phyloP scores from a whole-genome alignment of 2,113 vertebrate genomes.

The Gymnobelideus leadbeateri region DNA sequence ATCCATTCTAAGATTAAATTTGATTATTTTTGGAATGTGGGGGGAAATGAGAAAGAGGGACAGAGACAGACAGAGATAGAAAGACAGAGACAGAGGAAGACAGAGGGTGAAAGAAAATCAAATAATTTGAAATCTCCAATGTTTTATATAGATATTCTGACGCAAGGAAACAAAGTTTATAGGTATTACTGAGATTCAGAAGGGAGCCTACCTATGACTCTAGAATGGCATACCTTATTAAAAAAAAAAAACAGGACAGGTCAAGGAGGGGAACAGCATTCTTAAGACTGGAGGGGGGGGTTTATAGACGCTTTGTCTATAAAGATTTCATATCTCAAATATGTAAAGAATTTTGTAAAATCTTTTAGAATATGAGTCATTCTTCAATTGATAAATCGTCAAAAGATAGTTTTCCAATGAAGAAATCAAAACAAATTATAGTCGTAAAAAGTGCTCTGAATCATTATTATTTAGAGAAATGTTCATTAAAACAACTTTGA shows the following conservation, averaged over 20 bases:
- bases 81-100: fast-evolving
- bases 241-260: neutral
- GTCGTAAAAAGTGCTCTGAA: too few relatives aligned
- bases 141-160: neutral
- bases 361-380: too few relatives aligned
- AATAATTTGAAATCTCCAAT: neutral
- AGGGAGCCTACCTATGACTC: neutral
- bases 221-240: neutral
- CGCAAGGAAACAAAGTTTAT: neutral
- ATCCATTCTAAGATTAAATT: neutral
- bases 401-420: too few relatives aligned
- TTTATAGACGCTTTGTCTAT: too few relatives aligned
- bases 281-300: too few relatives aligned
- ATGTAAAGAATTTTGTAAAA: too few relatives aligned
- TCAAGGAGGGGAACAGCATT: neutral
- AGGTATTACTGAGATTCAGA: conserved; percentile 17
- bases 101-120: neutral
- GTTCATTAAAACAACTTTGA: too few relatives aligned
- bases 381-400: too few relatives aligned
- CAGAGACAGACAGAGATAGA: fast-evolving
- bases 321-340: too few relatives aligned
- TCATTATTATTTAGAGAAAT: too few relatives aligned
- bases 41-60: fast-evolving
- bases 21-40: neutral
- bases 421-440: too few relatives aligned